Base-by-base conservation (phyloP, 2,113 vertebrate species). In the Toxostoma redivivum region DNA sequence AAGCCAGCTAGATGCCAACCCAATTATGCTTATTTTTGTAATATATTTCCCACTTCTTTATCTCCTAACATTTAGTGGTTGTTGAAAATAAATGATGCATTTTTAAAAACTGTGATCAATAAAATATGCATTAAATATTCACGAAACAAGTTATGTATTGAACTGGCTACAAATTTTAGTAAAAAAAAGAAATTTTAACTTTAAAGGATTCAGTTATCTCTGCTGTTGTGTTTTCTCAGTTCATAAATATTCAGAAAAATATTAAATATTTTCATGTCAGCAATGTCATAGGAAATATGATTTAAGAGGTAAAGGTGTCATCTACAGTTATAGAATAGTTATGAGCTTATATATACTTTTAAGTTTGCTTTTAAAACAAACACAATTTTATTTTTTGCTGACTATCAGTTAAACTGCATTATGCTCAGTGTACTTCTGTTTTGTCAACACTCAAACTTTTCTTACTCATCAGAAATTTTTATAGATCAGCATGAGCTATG, bases 391-490 rank as follows among this genome's bases (percentile, higher is more conserved):
- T 15, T 69, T 88, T 92, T 95, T 69, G 18, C 50, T 73, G 57
- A 89, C 5, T 79, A 37, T 65, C 45, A 65, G 14, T 69, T 69
- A 58, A 79, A 69, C 17, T 58, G 23, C 12, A 38, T 45, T 76
- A 79, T 44, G 16, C 18, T 69, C 25, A 78, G 14, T 44, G 19
- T 24, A 87, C 6, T 7, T 76, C n/a, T 67, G 24, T 69, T 81
- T 18, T 81, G 69, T 85, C 81, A 90, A 66, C 70, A 80, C 50
- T 61, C 67, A 91, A 66, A 42, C 17, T 87, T 72, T 93, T 79
- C 54, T 74, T 21, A 62, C 10, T 73, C 18, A 58, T 79, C 23
- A 60, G 10, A 51, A 88, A 8, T 74, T 83, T 58, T 66, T 84
- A 40, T 28, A 88, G 56, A 31, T 78, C 31, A 89, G 21, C 31